Evolutionary conservation across 92 coral and sea anemone genomes (phyloP).

Genomic region (Epizoanthus ramosus): DNA sequence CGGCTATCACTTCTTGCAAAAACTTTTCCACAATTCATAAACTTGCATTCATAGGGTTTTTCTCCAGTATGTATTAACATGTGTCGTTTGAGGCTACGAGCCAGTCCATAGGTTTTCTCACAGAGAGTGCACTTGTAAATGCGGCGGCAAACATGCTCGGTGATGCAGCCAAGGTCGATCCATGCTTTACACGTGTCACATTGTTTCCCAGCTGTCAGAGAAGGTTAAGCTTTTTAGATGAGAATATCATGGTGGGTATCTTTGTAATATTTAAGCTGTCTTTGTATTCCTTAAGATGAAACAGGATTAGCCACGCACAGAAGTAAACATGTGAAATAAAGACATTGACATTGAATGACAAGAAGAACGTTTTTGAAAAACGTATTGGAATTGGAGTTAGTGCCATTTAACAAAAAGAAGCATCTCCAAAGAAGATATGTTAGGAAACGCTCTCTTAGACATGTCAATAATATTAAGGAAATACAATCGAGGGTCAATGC

Average conservation of each 20-base stretch:
- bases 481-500: no score
- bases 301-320: no score
- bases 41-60: conserved; percentile 53
- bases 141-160: neutral
- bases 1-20: conserved; percentile 54
- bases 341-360: no score
- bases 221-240: conserved; percentile 10
- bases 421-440: no score
- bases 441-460: no score
- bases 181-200: conserved; percentile 12
- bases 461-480: no score
- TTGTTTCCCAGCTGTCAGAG: neutral
- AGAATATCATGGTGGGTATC: no score
- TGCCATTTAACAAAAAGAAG: no score
- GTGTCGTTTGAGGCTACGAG: conserved; percentile 23
- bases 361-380: no score
- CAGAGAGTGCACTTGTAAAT: neutral
- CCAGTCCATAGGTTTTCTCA: neutral
- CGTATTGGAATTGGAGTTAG: no score
- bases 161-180: neutral
- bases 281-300: no score
- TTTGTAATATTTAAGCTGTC: neutral
- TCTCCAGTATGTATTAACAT: conserved; percentile 53
- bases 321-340: no score
- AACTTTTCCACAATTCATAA: conserved; percentile 49